A percentile compares a stretch with the other conserved stretches of the same genome.
These are phyloP conservation scores for Pseudomugil tenellus DNA, from an alignment of 2,797 vertebrate genomes.

Conservation along the genomic window DNA sequence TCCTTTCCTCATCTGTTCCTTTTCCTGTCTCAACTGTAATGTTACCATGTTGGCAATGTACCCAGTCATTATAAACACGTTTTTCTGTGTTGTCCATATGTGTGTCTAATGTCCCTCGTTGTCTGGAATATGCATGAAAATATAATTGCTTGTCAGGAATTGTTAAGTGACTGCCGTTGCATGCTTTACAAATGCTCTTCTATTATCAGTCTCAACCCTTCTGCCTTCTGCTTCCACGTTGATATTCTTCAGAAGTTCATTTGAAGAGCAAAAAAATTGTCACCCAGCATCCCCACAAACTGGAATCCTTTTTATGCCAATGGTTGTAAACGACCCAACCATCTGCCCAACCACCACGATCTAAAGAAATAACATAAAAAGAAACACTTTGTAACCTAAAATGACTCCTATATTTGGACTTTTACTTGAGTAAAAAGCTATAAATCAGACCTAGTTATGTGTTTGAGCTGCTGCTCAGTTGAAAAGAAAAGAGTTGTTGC, in stretches of 20 bases:
- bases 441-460: slow-evolving; percentile 21
- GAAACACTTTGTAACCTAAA: neutral
- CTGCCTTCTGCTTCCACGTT: neutral
- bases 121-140: slow-evolving; percentile 50
- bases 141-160: slow-evolving; percentile 39
- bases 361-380: neutral
- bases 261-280: neutral
- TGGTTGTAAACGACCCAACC: neutral
- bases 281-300: neutral
- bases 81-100: slow-evolving; percentile 56
- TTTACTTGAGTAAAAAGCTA: neutral
- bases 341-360: neutral
- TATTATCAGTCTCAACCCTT: neutral
- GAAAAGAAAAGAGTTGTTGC: slow-evolving; percentile 47
- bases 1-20: slow-evolving; percentile 35
- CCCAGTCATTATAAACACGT: slow-evolving; percentile 43
- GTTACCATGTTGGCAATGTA: slow-evolving; percentile 40
- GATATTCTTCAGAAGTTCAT: neutral
- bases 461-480: slow-evolving; percentile 13
- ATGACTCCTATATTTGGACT: neutral
- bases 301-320: neutral
- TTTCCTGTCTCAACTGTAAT: slow-evolving; percentile 31
- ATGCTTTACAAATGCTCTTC: slow-evolving; percentile 14
- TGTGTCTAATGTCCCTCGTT: slow-evolving; percentile 54
- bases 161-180: slow-evolving; percentile 36